Conservation (phyloP, 1,140 invertebrate genomes). For the Cotesia vestalis region DNA sequence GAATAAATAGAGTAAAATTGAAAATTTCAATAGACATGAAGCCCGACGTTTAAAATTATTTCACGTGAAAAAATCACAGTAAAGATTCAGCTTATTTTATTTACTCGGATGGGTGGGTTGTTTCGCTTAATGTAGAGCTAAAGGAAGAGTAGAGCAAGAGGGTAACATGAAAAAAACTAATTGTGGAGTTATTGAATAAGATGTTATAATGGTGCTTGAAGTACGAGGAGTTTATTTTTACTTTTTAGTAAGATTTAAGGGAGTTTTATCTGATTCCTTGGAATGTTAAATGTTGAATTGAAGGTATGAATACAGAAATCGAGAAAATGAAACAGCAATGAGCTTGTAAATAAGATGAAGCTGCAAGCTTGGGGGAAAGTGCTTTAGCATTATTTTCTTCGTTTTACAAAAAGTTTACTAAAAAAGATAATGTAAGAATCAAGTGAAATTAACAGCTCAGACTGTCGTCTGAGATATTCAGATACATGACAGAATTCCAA, state of each 20-base stretch:
- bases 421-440: background rate
- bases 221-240: background rate
- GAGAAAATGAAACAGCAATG: slow-evolving; percentile 27
- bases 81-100: no score
- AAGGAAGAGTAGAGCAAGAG: background rate
- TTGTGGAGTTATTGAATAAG: slow-evolving; percentile 35
- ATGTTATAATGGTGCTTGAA: slow-evolving; percentile 16
- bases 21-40: background rate
- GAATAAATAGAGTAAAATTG: background rate
- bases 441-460: slow-evolving; percentile 33
- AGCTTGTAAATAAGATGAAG: slow-evolving; percentile 33
- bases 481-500: no score
- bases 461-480: background rate
- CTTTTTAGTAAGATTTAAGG: background rate
- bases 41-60: background rate
- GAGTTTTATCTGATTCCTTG: background rate
- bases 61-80: background rate
- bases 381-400: slow-evolving; percentile 2
- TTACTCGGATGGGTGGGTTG: no score
- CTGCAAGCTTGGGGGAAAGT: background rate
- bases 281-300: slow-evolving; percentile 3
- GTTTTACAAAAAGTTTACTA: background rate
- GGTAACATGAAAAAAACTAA: slow-evolving; percentile 30
- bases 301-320: background rate
- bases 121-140: background rate